Evolutionary conservation across 2,113 vertebrate species (phyloP), one percentile per base, ranked within the genome.

Genomic region (Tachuris rubrigastra): DNA sequence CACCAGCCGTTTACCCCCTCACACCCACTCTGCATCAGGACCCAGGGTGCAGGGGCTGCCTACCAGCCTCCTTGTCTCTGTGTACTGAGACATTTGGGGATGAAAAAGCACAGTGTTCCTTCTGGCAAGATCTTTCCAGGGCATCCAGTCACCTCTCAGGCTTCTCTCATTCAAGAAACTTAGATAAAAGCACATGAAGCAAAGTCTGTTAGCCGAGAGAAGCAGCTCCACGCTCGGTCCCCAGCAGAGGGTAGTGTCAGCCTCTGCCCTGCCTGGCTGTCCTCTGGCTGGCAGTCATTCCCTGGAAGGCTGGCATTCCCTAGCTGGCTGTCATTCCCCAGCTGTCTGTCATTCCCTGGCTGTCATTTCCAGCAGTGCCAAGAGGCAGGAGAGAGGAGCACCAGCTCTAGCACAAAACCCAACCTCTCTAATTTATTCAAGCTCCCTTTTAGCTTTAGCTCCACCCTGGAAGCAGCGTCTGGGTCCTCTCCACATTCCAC

Each of bases 231-330:
- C 12, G 7, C 89, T 20, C 6, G 8, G 6, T 71, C 23, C 69
- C 62, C 98, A 85, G 96, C 92, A 97, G 98, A 92, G 96, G 96
- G 97, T 91, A n/a, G 91, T 93, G 97, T 85, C 49, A 41, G 46
- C 75, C 77, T 11, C 71, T 50, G 87, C 66, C 79, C 69, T 6
- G 56, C 1, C 87, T 24, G 60, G 0, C 82, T 19, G 53, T 8
- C 41, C 5, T 55, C 59, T 52, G 47, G 5, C 81, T 50, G 47
- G 12, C 63, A 17, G 12, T 23, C 56, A 13, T 39, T 49, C 74
- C 73, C 39, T 30, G 41, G 4, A 15, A 25, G 24, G 0, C 65
- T 21, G 46, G 14, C 72, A 44, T 50, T 47, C 79, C 65, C 42
- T 27, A 42, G 4, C 18, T 37, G 35, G 2, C 37, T 12, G 5